phyloP scores from a whole-genome alignment of 2,113 vertebrate genomes.

The Chaetops frenatus region DNA sequence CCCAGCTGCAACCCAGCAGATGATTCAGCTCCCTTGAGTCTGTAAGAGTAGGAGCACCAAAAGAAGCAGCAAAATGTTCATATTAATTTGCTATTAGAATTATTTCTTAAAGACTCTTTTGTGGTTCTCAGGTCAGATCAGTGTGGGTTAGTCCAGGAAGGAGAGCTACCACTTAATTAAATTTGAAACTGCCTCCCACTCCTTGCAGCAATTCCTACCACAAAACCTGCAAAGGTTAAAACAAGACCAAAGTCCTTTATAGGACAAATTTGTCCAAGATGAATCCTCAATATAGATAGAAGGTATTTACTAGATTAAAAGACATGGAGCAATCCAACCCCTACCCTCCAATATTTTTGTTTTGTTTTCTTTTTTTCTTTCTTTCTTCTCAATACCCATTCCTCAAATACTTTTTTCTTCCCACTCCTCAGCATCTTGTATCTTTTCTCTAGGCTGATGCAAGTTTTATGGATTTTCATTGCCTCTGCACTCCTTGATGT shows the following conservation, averaged over 20 bases:
- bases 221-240: not conserved
- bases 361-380: not conserved
- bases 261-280: not conserved
- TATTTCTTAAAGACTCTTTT: not conserved
- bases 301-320: not conserved
- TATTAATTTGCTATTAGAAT: not conserved
- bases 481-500: not conserved
- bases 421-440: not conserved
- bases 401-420: not conserved
- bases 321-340: accelerated
- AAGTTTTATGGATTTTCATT: not conserved
- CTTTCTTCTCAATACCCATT: not conserved
- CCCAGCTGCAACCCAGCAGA: not conserved
- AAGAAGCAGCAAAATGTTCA: not conserved
- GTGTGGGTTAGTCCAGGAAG: not conserved
- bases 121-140: not conserved
- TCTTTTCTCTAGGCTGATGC: not conserved
- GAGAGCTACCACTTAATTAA: not conserved
- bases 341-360: not conserved
- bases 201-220: not conserved
- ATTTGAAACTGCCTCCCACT: not conserved
- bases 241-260: not conserved
- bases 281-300: not conserved
- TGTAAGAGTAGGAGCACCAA: not conserved
- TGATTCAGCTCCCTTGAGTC: not conserved